Evolutionary conservation across 1,140 invertebrate genomes (phyloP), one percentile per base, ranked within the genome.

Genomic region (Heliothis subflexa): DNA sequence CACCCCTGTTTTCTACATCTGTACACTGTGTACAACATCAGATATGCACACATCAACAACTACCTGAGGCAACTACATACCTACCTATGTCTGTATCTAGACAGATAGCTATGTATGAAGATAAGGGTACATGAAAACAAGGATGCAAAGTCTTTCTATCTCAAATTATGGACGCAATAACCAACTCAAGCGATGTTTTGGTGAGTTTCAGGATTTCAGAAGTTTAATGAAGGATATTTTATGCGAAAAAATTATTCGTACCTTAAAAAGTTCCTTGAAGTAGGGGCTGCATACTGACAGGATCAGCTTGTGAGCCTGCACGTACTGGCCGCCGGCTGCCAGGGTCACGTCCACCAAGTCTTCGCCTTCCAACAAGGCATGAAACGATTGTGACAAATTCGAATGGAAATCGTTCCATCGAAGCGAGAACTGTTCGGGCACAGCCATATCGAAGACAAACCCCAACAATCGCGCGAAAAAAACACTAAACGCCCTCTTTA

Each of bases 371-470:
- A 95, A 89, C 79, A 97, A 93, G 72, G 95, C 95, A 91, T 96
- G 96, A 89, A 97, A 96, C 83, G 96, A 96, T 88, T 96, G 95
- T 71, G 96, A 96, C 85, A 97, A 96, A 89, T 97, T 97, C 79
- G 96, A 96, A 89, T 97, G 97, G 95, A 97, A 97, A 93, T 97
- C 97, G 95, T 97, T 97, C 97, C 97, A 98, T 91, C 97, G 95
- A 89, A 98, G 95, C 92, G 97, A 97, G 95, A 97, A 98, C 92
- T 97, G 97, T 95, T 98, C 94, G 47, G 92, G 87, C 85, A 93
- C 88, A 84, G 92, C 90, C 93, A 94, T 94, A 78, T 84, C 82
- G 76, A 81, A 86, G 82, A 86, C 83, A 83, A 88, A 87, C 82
- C 76, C 80, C 80, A 87, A 75, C n/a, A 75, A 78, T 47, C 66